Evolutionary conservation across 1,140 invertebrate species (phyloP).

Genomic region (Listronotus bonariensis): DNA sequence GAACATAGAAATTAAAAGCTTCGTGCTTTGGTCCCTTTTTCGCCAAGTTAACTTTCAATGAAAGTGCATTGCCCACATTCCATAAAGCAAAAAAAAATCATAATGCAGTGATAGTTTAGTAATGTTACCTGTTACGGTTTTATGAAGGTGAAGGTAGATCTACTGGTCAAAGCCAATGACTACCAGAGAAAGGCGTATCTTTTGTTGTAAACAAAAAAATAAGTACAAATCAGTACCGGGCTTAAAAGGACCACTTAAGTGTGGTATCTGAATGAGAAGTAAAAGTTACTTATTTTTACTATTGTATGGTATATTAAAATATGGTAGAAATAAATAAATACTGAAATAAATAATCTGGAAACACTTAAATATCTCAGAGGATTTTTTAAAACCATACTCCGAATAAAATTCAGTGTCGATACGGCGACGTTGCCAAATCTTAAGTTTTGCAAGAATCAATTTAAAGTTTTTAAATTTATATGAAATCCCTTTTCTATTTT

Average conservation of each 20-base stretch:
- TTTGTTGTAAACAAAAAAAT: conserved; percentile 3
- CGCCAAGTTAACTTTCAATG: conserved; percentile 16
- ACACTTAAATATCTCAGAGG: too few species aligned
- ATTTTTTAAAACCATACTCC: too few species aligned
- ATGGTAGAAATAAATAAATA: too few species aligned
- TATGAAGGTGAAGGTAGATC: conserved; percentile 29
- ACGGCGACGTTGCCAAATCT: too few species aligned
- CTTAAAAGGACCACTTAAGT: background rate
- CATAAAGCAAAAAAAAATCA: conserved; percentile 7
- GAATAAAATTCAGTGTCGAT: too few species aligned
- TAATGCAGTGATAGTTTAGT: conserved; percentile 21
- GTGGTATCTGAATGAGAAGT: too few species aligned
- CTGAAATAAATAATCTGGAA: too few species aligned
- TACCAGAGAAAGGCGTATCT: conserved; percentile 15
- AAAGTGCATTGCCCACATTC: conserved; percentile 6
- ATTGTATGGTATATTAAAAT: too few species aligned
- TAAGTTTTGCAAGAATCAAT: too few species aligned
- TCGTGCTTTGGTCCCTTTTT: conserved; percentile 16
- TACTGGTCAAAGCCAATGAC: conserved; percentile 17
- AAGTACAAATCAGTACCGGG: conserved; percentile 12
- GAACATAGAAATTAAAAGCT: background rate
- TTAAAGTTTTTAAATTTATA: too few species aligned
- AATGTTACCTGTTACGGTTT: conserved; percentile 11
- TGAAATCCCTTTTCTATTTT: too few species aligned
- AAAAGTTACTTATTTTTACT: too few species aligned